Evolutionary conservation across 1,140 invertebrate species (phyloP), one percentile per base, ranked within the genome.

Genomic region (Hyposmocoma kahamanoa): DNA sequence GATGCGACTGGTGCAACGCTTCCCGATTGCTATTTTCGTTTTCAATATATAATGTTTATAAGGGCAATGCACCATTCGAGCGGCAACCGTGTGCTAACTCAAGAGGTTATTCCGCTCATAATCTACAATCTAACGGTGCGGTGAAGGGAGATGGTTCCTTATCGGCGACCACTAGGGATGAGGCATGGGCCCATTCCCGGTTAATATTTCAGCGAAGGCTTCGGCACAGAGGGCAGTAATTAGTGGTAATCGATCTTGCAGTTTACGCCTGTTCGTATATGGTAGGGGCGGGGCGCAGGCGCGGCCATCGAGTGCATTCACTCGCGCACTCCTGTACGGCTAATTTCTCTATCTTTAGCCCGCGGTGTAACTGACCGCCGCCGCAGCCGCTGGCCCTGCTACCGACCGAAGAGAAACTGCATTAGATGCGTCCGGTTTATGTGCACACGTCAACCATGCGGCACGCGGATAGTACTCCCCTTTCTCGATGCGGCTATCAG

Each of bases 281-380:
- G 72, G 67, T 48, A 66, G 57, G 72, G 70, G 64, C 52, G 65
- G 67, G 32, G 51, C 48, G 32, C 34, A 30, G 48, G 47, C 42
- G 50, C 50, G 57, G 44, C 28, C 8, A 41, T 21, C 41, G 62
- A 69, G 73, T 78, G 75, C 75, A 69, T 78, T 77, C 75, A 74
- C 77, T 72, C 63, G 63, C 42, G 54, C 54, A 67, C 67, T 67
- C 64, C 65, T 64, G 59, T 55, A 52, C 60, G 56, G 68, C 67
- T 84, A 80, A 84, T 80, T 84, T 79, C 80, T 82, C 80, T 84
- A 84, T 84, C 76, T 84, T 84, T 84, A 82, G 76, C 70, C 67
- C 56, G 52, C 65, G 76, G 72, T 72, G 73, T 84, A 78, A 84
- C 71, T 84, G 80, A 82, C 77, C 79, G 79, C 51, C 42, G 50